Conservation (phyloP, 2,797 vertebrate genomes). For the Pantherophis alleghaniensis region DNA sequence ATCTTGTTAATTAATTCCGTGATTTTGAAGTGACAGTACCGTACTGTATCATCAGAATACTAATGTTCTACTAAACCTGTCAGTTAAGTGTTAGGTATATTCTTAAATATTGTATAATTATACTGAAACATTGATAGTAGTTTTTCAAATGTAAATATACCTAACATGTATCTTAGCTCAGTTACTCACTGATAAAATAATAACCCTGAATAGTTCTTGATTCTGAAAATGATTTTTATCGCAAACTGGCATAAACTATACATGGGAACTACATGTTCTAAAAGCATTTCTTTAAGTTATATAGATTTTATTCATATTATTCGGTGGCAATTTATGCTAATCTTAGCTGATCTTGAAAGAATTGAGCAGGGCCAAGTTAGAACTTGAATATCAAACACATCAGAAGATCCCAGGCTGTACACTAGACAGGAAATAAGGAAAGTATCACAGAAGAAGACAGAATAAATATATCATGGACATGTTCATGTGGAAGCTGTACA, state of each 20-base stretch:
- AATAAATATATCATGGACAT: background rate
- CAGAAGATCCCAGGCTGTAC: background rate
- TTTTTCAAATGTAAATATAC: background rate
- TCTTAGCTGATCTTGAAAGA: background rate
- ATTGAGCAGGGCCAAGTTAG: background rate
- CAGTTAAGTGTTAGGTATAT: background rate
- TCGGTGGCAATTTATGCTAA: background rate
- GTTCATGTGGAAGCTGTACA: background rate
- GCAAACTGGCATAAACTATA: background rate
- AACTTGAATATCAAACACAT: background rate
- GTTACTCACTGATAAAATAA: background rate
- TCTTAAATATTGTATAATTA: background rate
- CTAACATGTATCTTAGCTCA: background rate
- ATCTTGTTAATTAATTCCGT: background rate
- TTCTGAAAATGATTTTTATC: constrained; percentile 7
- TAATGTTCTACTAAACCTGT: background rate
- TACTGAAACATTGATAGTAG: constrained; percentile 2
- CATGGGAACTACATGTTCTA: background rate
- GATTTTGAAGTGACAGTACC: background rate
- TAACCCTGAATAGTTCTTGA: background rate
- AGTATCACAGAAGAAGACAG: background rate
- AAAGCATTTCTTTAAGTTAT: background rate
- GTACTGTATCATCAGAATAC: background rate
- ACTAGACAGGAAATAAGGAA: background rate
- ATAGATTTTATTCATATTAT: background rate